phyloP scores from a whole-genome alignment of 2,797 vertebrate genomes.

The Anabas testudineus region DNA sequence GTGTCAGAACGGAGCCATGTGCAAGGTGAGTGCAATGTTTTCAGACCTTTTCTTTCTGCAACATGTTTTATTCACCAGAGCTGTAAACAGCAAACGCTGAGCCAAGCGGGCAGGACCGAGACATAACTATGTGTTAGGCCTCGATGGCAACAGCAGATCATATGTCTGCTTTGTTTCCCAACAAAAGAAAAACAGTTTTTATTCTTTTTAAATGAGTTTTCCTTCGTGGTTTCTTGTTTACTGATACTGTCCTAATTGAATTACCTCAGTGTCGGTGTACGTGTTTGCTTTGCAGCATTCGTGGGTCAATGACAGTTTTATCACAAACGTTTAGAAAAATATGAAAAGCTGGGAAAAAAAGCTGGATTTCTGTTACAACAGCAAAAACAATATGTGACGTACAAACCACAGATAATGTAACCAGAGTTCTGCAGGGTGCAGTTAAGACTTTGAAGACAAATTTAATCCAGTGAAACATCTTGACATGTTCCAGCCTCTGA shows the following conservation, averaged over 20 bases:
- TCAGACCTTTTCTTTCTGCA: too few relatives aligned
- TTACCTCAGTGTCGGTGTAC: not conserved
- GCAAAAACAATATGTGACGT: not conserved
- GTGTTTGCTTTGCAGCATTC: not conserved
- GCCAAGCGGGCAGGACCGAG: not conserved
- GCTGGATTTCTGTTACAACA: too few relatives aligned
- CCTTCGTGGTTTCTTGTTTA: slow-evolving; percentile 8
- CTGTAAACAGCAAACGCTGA: too few relatives aligned
- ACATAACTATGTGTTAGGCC: slow-evolving; percentile 1
- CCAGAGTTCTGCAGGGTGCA: too few relatives aligned
- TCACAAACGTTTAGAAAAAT: too few relatives aligned
- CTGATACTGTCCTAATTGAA: not conserved
- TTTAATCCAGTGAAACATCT: too few relatives aligned
- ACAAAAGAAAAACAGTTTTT: slow-evolving; percentile 21
- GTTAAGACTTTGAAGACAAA: too few relatives aligned
- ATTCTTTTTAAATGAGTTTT: slow-evolving; percentile 8
- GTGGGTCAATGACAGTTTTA: too few relatives aligned
- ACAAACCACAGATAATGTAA: not conserved
- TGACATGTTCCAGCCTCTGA: too few relatives aligned
- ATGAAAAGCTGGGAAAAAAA: too few relatives aligned
- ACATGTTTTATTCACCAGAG: not conserved
- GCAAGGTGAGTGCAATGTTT: slow-evolving; percentile 67
- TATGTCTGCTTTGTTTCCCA: slow-evolving; percentile 57
- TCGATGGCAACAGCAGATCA: slow-evolving; percentile 60
- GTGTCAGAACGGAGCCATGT: slow-evolving; percentile 92